Evolutionary conservation across 2,113 vertebrate species (phyloP), one percentile per base, ranked within the genome.

Genomic region (Mus pahari): DNA sequence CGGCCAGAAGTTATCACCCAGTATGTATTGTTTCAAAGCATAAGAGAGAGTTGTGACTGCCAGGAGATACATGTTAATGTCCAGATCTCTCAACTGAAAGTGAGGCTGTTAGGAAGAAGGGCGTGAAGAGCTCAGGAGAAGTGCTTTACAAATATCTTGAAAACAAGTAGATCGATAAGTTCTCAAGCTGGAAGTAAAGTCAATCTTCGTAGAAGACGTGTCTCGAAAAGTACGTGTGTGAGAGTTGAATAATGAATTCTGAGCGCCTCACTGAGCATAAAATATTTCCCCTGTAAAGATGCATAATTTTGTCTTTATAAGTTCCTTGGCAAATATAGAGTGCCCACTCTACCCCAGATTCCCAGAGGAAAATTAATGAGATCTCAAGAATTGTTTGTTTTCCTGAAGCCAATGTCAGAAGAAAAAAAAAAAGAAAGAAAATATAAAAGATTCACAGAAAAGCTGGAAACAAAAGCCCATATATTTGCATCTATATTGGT

Each of bases 241-340:
- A 96, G 84, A 96, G 50, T 42, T 92, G 88, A 97, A 95, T 97
- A 96, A 90, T 96, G 95, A 73, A 90, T 89, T 89, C 78, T 39
- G 14, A 96, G 94, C 94, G 94, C 96, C 94, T 96, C 89, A 48
- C 33, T 86, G 20, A 58, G 39, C 55, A 55, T 70, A 68, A 93
- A 96, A 78, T 95, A 97, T 96, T 96, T 98, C 94, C 93, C 94
- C 70, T 62, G 74, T 73, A 70, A 87, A 28, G 92, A 84, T 95
- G 82, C 70, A 20, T 36, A 81, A 75, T 70, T 86, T 73, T 45
- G 48, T 39, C 39, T 86, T 86, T 22, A 0, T 62, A 33, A 71
- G 22, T 3, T 24, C 7, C 14, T 28, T 22, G 7, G 31, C 13
- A 66, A 42, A 24, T 60, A 17, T 1, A 5, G 24, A n/a, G 26